Base-by-base conservation (phyloP, 2,888 invertebrate genomes). In the Noctua janthe region DNA sequence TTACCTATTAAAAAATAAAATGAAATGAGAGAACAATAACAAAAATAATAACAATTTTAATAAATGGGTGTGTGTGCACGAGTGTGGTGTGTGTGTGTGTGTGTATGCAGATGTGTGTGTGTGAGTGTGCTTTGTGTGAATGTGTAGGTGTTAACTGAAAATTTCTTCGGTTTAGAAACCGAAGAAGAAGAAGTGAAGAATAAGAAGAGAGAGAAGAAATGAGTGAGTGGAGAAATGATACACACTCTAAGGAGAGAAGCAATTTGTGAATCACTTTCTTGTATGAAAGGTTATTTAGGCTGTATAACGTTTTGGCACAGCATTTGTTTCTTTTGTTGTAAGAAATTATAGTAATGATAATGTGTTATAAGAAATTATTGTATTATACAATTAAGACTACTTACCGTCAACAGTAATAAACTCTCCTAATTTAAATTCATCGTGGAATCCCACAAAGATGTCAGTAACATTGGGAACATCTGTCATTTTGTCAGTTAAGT, bases 391-490 rank as follows among this genome's bases (percentile, higher is more conserved):
- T 17, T 11, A 29, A n/a, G 20, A 39, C 47, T 47, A 54, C 89
- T 85, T 90, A 94, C 94, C 94, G 73, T 94, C 92, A 76, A 93
- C 86, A 13, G 93, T 93, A 0, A 94, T 84, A 49, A 92, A 94
- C 62, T 94, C 91, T 47, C 93, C 93, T 8, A 92, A 20, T 1
- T 88, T 85, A 74, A 90, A 93, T 67, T 92, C 89, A 71, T 94
- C 91, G 43, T 92, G 92, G 1, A 92, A 85, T 0, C 94, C 94
- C 13, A 94, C 90, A 39, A 90, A 92, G 43, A 93, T 90, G 2
- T 91, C 90, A 0, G 91, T 89, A 0, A 84, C 81, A 76, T 92
- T 93, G 0, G 86, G 89, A 4, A 66, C 11, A 39, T 76, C 80
- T 7, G n/a, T 43, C 75, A 90, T 85, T 7, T 75, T 62, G 0